Conservation (phyloP, 2,797 vertebrate species). For the Manis crassicaudata region DNA sequence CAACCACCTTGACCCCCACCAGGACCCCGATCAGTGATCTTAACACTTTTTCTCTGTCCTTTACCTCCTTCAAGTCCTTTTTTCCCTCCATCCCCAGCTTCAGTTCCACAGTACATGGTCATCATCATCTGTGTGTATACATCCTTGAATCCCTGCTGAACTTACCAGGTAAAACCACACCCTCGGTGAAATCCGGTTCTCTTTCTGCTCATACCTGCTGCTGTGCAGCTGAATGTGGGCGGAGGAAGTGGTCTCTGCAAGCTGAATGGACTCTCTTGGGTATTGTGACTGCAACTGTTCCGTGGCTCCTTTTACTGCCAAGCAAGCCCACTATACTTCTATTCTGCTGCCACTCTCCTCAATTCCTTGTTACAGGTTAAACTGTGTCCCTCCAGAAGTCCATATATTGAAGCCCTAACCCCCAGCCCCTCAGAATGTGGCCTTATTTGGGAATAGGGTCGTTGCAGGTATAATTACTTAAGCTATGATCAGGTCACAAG, state of each 20-base stretch:
- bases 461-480: neutral
- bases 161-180: neutral
- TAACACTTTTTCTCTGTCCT: neutral
- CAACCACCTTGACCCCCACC: neutral
- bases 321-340: neutral
- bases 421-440: neutral
- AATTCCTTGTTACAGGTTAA: neutral
- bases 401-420: neutral
- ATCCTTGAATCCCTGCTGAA: neutral
- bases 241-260: neutral
- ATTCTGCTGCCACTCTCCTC: neutral
- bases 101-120: neutral
- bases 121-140: neutral
- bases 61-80: neutral
- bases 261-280: neutral
- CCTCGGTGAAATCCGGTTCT: neutral
- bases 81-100: neutral
- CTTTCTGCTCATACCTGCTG: neutral
- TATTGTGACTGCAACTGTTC: neutral
- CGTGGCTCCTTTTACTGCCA: neutral
- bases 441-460: neutral
- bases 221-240: neutral
- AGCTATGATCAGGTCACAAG: neutral
- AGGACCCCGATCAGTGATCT: neutral
- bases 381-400: neutral